Percentiles rank a stretch among this genome's conserved stretches.
Evolutionary conservation across 2,888 invertebrate species (phyloP).

Genomic region (Nephrotoma guestfalica): DNA sequence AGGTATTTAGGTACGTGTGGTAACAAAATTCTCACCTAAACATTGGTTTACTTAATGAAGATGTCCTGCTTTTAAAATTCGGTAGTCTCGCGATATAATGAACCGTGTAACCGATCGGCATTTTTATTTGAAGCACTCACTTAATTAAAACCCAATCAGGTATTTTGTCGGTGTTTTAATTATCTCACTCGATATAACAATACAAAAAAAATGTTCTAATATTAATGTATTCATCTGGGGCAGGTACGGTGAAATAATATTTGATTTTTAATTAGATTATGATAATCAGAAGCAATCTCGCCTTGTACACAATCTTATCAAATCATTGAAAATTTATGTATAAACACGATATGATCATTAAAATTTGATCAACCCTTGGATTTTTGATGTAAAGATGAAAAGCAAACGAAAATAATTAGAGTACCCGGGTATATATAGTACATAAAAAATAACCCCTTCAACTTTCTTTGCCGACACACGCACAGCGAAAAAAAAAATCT

Average conservation of each 20-base stretch:
- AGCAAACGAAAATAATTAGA: not conserved
- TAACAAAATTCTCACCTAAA: not conserved
- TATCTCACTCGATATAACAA: not conserved
- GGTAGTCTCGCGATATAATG: not conserved
- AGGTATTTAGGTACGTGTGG: not conserved
- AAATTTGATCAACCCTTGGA: not conserved
- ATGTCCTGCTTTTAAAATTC: not conserved
- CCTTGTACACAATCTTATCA: not conserved
- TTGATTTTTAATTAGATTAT: not conserved
- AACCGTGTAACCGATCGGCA: not conserved
- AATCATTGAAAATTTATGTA: not conserved
- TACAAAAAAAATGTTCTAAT: not conserved
- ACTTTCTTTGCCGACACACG: not conserved
- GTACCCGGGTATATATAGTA: not conserved
- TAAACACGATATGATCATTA: not conserved
- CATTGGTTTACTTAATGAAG: not conserved
- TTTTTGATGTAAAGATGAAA: not conserved
- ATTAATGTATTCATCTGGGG: not conserved
- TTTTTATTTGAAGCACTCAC: not conserved
- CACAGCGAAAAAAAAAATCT: not conserved
- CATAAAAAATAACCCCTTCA: not conserved
- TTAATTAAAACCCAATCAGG: not conserved
- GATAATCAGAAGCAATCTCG: not conserved
- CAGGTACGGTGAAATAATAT: not conserved
- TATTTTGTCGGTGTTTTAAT: not conserved